These are phyloP conservation scores for Grapholita molesta DNA, from an alignment of 1,140 invertebrate species.

Conservation along the genomic window DNA sequence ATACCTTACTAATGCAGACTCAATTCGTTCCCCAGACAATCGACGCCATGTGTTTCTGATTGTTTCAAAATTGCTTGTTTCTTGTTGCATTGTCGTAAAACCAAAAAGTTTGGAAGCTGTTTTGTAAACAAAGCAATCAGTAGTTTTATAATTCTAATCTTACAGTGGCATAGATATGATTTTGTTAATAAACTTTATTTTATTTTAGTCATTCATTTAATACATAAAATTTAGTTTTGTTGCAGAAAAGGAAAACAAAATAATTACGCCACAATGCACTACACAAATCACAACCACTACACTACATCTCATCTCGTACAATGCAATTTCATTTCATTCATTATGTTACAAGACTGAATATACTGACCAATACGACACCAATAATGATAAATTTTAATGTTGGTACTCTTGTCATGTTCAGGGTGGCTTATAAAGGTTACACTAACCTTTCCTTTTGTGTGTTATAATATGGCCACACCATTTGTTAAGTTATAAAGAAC, in stretches of 20 bases:
- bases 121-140: slow-evolving; percentile 9
- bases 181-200: neutral
- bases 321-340: neutral
- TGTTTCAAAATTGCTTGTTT: slow-evolving; percentile 63
- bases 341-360: too few relatives aligned
- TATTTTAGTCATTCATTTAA: neutral
- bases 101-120: slow-evolving; percentile 49
- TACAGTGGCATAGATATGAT: neutral
- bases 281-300: neutral
- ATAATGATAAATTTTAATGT: neutral
- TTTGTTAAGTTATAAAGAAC: too few relatives aligned
- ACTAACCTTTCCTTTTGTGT: too few relatives aligned
- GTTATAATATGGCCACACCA: too few relatives aligned
- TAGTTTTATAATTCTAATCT: neutral
- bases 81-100: slow-evolving; percentile 53
- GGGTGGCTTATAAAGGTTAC: too few relatives aligned
- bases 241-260: neutral
- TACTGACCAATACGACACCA: neutral
- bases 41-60: slow-evolving; percentile 65
- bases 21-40: slow-evolving; percentile 55
- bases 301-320: neutral
- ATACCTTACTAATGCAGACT: slow-evolving; percentile 50
- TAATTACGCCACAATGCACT: neutral
- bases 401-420: neutral
- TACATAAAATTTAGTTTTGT: neutral